These are phyloP conservation scores for Pammene fasciana DNA, from an alignment of 2,888 invertebrate species.

Conservation along the genomic window DNA sequence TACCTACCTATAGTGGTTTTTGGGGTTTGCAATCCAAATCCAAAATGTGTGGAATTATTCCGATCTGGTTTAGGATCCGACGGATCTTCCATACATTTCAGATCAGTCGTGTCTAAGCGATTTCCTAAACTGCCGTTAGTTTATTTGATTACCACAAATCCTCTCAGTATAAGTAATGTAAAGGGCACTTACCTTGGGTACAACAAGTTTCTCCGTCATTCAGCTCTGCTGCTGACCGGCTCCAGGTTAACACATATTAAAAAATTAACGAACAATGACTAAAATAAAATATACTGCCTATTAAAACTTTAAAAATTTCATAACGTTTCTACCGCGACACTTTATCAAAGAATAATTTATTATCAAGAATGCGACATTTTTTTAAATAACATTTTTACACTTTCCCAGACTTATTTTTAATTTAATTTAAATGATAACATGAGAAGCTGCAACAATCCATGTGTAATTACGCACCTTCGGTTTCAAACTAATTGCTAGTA, in stretches of 20 bases:
- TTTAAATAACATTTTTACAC: slow-evolving; percentile 23
- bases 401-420: slow-evolving; percentile 29
- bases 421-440: slow-evolving; percentile 58
- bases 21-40: too few relatives aligned
- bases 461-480: slow-evolving; percentile 56
- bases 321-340: slow-evolving; percentile 43
- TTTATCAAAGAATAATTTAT: slow-evolving; percentile 27
- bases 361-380: slow-evolving; percentile 24
- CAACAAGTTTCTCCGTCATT: slow-evolving; percentile 36
- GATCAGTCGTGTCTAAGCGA: too few relatives aligned
- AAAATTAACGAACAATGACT: slow-evolving; percentile 12
- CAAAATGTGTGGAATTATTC: background rate
- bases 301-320: slow-evolving; percentile 46
- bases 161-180: slow-evolving; percentile 4
- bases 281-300: slow-evolving; percentile 42
- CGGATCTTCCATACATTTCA: too few relatives aligned
- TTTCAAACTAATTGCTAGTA: slow-evolving; percentile 51
- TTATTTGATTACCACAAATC: too few relatives aligned
- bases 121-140: too few relatives aligned
- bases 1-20: too few relatives aligned
- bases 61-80: background rate
- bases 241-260: slow-evolving; percentile 32
- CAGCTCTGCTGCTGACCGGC: slow-evolving; percentile 16
- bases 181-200: slow-evolving; percentile 39
- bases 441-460: slow-evolving; percentile 52